Evolutionary conservation across 2,797 vertebrate genomes (phyloP), one percentile per base, ranked within the genome.

Genomic region (Gephyroberyx darwinii): DNA sequence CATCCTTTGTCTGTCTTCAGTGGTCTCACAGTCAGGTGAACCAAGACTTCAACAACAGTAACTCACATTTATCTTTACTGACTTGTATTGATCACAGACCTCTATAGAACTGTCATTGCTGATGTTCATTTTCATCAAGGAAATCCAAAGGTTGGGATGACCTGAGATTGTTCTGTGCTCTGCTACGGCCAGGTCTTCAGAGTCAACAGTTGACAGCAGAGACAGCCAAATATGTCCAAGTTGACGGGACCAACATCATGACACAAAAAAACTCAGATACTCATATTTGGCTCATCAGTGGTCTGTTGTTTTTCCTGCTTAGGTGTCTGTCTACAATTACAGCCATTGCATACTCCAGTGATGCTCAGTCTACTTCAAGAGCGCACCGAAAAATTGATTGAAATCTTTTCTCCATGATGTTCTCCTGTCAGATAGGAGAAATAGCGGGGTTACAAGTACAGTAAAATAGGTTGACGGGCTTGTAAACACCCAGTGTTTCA

Each of bases 401-500:
- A 51, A 20, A 63, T 57, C 19, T 33, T 30, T 33, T 52, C 14
- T 35, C 35, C n/a, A 5, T 61, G 7, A 65, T 65, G 53, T 61
- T 1, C n/a, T n/a, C n/a, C 20, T 16, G 30, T 71, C 41, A 75
- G 61, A 60, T 43, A 43, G 5, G 19, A 62, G 57, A 20, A 43
- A 55, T 20, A 17, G 26, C 1, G 0, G 57, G 66, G 48, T 65
- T 57, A 59, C 10, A 55, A 56, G 45, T 37, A 16, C 54, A 71
- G 51, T 55, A 43, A 80, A 66, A 72, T 14, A 10, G 6, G 33
- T 75, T 78, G 72, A 70, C 16, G 33, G 31, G 10, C 77, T 80
- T 60, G 22, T 82, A 62, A 86, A 80, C 30, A 22, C 26, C 5
- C 3, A 56, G 31, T 20, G 37, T 64, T 70, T 62, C 26, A 52